These are phyloP conservation scores for Eulemur rufifrons DNA, from an alignment of 2,113 vertebrate species.

Conservation along the genomic window DNA sequence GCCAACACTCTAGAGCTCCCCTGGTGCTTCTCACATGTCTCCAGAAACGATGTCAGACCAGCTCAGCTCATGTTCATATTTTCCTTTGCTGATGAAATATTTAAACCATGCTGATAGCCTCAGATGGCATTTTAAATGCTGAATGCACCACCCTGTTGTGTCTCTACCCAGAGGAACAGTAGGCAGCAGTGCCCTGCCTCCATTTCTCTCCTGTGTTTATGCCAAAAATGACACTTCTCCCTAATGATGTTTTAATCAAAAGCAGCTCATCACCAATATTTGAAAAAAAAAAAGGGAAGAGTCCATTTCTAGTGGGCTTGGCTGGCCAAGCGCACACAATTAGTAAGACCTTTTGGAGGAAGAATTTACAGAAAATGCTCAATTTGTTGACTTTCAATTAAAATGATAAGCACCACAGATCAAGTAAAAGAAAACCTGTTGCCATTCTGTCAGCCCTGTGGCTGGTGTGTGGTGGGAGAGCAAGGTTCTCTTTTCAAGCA, in stretches of 20 bases:
- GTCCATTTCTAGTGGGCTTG: conserved; percentile 48
- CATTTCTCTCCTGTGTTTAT: conserved; percentile 52
- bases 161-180: conserved; percentile 50
- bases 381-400: conserved; percentile 61
- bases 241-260: conserved; percentile 75
- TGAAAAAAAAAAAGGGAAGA: not conserved
- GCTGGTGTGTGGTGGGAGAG: not conserved
- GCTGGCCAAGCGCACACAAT: conserved; percentile 76
- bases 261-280: conserved; percentile 69
- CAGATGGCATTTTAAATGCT: conserved; percentile 66
- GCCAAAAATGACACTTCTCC: conserved; percentile 57
- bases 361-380: conserved; percentile 65
- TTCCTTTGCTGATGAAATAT: conserved; percentile 71
- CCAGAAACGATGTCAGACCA: conserved; percentile 58
- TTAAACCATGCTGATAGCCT: conserved; percentile 69
- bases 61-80: conserved; percentile 59
- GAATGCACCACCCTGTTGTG: conserved; percentile 52
- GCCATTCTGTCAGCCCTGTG: conserved; percentile 28
- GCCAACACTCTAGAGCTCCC: conserved; percentile 52
- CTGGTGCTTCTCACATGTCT: conserved; percentile 46
- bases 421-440: conserved; percentile 49
- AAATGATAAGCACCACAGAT: conserved; percentile 56
- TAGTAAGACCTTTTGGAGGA: conserved; percentile 68
- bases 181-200: conserved; percentile 44
- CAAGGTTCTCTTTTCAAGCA: conserved; percentile 11